Evolutionary conservation across 2,797 vertebrate genomes (phyloP).

Genomic region (Microchirus variegatus): DNA sequence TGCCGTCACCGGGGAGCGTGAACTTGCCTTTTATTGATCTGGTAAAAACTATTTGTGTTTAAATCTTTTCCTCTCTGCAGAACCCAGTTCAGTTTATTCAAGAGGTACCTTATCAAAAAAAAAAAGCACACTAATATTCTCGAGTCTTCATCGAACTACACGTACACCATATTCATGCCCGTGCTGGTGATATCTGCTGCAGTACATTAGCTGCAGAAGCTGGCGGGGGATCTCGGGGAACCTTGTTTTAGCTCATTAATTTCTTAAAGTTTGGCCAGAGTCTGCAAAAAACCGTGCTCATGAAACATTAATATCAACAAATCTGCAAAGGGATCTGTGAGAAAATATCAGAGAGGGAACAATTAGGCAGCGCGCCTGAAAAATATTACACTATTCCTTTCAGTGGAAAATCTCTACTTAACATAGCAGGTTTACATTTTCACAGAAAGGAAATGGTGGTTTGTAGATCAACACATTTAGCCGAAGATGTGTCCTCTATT

Average conservation of each 20-base stretch:
- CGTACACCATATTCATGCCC: slow-evolving; percentile 34
- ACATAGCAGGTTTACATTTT: slow-evolving; percentile 46
- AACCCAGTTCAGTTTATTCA: slow-evolving; percentile 43
- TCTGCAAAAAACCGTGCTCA: slow-evolving; percentile 74
- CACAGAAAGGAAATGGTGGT: slow-evolving; percentile 48
- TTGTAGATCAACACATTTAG: slow-evolving; percentile 66
- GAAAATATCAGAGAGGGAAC: slow-evolving; percentile 84
- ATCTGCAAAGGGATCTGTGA: slow-evolving; percentile 83
- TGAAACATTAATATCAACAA: slow-evolving; percentile 87
- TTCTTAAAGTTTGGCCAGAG: slow-evolving; percentile 79
- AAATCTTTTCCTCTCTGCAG: slow-evolving; percentile 46
- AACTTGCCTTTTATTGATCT: slow-evolving; percentile 65
- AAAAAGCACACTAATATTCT: slow-evolving; percentile 14
- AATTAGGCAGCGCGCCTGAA: slow-evolving; percentile 81
- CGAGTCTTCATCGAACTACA: slow-evolving; percentile 8
- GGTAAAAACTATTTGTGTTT: slow-evolving; percentile 54
- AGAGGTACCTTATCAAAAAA: slow-evolving; percentile 13
- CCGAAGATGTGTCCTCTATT: slow-evolving; percentile 40
- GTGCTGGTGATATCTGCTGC: slow-evolving; percentile 40
- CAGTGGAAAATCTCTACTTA: slow-evolving; percentile 30
- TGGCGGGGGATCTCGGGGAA: slow-evolving; percentile 64
- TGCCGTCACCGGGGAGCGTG: slow-evolving; percentile 59
- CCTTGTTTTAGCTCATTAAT: slow-evolving; percentile 84
- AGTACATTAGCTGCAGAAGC: slow-evolving; percentile 37
- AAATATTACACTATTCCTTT: slow-evolving; percentile 66